phyloP scores from a whole-genome alignment of 2,888 invertebrate species.

The Zonitis immaculata region DNA sequence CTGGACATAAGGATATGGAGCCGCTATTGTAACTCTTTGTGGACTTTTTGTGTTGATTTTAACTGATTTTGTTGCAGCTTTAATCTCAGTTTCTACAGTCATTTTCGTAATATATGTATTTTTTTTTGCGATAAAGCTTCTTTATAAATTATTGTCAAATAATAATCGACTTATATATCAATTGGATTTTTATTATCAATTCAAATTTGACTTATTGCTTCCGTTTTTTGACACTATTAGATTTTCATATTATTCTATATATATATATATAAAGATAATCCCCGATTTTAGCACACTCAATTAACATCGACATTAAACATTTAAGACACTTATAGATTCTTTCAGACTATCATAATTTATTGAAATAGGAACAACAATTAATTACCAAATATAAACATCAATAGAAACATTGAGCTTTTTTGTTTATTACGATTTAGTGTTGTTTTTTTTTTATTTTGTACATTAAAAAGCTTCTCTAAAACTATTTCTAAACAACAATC shows the following conservation, averaged over 20 bases:
- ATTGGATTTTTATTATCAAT: no score
- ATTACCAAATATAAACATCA: constrained; percentile 8
- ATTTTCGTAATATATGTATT: no score
- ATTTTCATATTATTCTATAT: no score
- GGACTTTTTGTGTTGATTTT: constrained; percentile 31
- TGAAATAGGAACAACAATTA: constrained; percentile 16
- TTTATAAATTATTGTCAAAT: no score
- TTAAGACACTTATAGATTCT: constrained; percentile 23
- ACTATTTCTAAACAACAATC: neutral
- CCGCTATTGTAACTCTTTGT: constrained; percentile 41
- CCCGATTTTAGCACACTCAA: constrained; percentile 20
- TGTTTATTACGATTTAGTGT: no score
- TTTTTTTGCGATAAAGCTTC: no score
- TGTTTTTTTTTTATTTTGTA: constrained; percentile 13
- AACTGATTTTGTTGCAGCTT: constrained; percentile 23
- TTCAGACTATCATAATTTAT: neutral
- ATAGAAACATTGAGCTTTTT: constrained; percentile 2
- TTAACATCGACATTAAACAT: constrained; percentile 19
- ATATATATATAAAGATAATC: no score
- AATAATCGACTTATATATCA: no score
- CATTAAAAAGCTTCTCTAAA: constrained; percentile 6
- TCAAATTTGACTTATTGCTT: constrained; percentile 4
- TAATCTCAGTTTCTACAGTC: constrained; percentile 25
- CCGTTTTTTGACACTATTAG: no score
- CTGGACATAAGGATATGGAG: constrained; percentile 44